phyloP scores from a whole-genome alignment of 1,140 invertebrate genomes.

The Melitaea cinxia region DNA sequence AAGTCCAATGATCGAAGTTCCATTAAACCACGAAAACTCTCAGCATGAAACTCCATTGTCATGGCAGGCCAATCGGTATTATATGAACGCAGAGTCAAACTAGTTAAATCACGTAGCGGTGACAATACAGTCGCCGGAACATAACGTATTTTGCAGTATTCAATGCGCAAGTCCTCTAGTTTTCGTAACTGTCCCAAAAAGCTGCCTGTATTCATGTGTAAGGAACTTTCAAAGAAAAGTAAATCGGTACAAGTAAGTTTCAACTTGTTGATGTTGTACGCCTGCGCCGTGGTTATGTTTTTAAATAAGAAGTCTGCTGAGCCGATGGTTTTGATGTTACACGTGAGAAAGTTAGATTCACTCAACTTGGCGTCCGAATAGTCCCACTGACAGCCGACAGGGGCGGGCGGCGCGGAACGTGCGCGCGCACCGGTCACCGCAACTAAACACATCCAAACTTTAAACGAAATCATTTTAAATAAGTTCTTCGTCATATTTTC shows the following conservation, averaged over 20 bases:
- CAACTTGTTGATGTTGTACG: slow-evolving; percentile 86
- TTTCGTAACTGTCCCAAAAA: slow-evolving; percentile 84
- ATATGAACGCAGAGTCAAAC: slow-evolving; percentile 87
- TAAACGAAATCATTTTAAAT: slow-evolving; percentile 75
- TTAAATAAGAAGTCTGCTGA: slow-evolving; percentile 86
- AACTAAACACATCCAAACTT: slow-evolving; percentile 78
- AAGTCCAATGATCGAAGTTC: slow-evolving; percentile 88
- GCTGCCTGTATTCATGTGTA: slow-evolving; percentile 84
- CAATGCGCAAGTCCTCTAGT: slow-evolving; percentile 87
- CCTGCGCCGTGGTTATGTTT: slow-evolving; percentile 86
- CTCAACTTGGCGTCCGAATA: slow-evolving; percentile 82
- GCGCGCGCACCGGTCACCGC: slow-evolving; percentile 72
- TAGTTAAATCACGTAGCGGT: slow-evolving; percentile 86
- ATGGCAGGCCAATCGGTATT: slow-evolving; percentile 92
- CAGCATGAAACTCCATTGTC: slow-evolving; percentile 88
- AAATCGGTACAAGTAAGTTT: slow-evolving; percentile 90
- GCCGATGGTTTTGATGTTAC: slow-evolving; percentile 87
- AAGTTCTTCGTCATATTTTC: slow-evolving; percentile 72
- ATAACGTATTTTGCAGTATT: slow-evolving; percentile 90
- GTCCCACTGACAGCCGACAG: slow-evolving; percentile 86
- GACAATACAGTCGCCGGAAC: slow-evolving; percentile 87
- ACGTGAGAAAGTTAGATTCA: slow-evolving; percentile 84
- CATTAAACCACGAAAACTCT: slow-evolving; percentile 87
- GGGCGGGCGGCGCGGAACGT: slow-evolving; percentile 81
- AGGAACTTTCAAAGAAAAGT: slow-evolving; percentile 89